A percentile compares a stretch with the other conserved stretches of the same genome.
Conservation (phyloP, 2,888 invertebrate genomes). For the Drosophila basisetae region DNA sequence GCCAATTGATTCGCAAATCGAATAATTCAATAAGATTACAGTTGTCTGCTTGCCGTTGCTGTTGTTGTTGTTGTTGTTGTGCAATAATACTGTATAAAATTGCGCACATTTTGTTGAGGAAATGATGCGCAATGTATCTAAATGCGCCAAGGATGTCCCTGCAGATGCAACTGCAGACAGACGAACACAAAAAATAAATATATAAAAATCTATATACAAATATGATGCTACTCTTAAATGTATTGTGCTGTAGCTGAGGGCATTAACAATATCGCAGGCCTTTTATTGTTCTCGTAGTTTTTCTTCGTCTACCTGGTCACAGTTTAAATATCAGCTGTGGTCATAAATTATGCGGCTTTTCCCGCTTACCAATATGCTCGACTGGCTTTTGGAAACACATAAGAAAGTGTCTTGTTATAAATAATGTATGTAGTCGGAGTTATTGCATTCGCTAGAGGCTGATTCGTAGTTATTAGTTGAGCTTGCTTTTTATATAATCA, state of each 20-base stretch:
- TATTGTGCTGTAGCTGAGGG: conserved; percentile 16
- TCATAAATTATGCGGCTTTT: conserved; percentile 33
- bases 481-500: conserved; percentile 67
- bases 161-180: conserved; percentile 18
- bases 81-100: conserved; percentile 27
- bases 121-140: conserved; percentile 45
- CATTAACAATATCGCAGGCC: not conserved
- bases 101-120: conserved; percentile 43
- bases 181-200: not conserved
- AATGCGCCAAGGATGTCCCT: conserved; percentile 26
- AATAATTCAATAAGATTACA: conserved; percentile 70
- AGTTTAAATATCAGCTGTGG: conserved; percentile 13
- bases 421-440: conserved; percentile 56
- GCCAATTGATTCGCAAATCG: conserved; percentile 71
- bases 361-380: conserved; percentile 40
- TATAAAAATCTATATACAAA: not conserved
- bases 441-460: conserved; percentile 51
- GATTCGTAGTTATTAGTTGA: conserved; percentile 67
- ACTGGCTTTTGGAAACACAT: conserved; percentile 13
- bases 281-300: not conserved
- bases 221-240: conserved; percentile 21
- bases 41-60: conserved; percentile 16
- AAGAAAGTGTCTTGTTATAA: conserved; percentile 36
- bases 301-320: conserved; percentile 12
- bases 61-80: conserved; percentile 11